Base-by-base conservation (phyloP, 2,888 invertebrate genomes). In the Eupithecia subfuscata region DNA sequence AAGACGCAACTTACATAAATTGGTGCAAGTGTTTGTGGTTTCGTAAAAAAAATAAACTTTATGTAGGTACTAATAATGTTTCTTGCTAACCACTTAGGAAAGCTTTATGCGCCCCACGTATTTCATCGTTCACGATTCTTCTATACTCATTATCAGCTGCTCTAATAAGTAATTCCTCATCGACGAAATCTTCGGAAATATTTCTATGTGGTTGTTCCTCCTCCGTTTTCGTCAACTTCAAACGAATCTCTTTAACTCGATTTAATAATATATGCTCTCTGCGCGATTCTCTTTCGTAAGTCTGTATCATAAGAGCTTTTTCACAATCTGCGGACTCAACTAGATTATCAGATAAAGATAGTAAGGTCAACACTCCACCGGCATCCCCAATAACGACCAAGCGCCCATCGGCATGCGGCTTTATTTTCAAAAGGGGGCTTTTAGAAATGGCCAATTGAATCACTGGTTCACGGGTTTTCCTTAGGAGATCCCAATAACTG, bases 201-300 rank as follows among this genome's bases (percentile, higher is more conserved):
- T 69, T 70, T 87, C 88, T 64, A 82, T 84, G 25, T 82, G 84
- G 22, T 82, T 84, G 34, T 89, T 92, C 85, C 91, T 95, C 84
- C 88, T 95, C 87, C 64, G 80, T 68, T 82, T 85, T 25, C 22
- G 22, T 88, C 0, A 86, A 73, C 88, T 96, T 97, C 1, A 97
- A 88, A 70, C 96, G 95, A 74, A 97, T 96, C 91, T 98, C 98
- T 82, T 98, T 96, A 77, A 97, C 96, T 83, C 98, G 96, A 0
- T 97, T 96, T 88, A 98, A 98, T 78, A 98, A 94, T 78, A 98
- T 98, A 90, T 97, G 98, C 87, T 98, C 98, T 72, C 98, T 95
- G 70, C 97, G 96, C 72, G 96, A 96, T 92, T 98, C 98, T 69
- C 98, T 95, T 79, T 98, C 98, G 86, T 98, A 96, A 94, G 97